Evolutionary conservation across 2,113 vertebrate genomes (phyloP), one percentile per base, ranked within the genome.

Genomic region (Brienomyrus brachyistius): DNA sequence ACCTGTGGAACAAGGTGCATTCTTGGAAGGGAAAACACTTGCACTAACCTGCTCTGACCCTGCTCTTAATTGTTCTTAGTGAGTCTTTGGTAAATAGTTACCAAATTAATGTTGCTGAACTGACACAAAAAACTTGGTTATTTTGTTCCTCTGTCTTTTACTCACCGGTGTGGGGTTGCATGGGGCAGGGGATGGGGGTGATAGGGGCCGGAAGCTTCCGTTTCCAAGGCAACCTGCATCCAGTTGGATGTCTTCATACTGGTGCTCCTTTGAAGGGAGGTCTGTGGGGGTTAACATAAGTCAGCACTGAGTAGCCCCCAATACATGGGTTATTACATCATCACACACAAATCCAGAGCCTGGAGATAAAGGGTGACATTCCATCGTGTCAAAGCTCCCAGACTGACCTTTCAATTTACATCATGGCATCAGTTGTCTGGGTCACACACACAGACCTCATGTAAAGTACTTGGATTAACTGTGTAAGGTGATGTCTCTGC

Each of bases 241-340:
- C 85, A 96, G 91, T 91, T 98, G 97, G 0, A 98, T 96, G 91
- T 98, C 98, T 91, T 98, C 98, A 2, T 98, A 98, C 2, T 97
- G 97, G 89, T 98, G 98, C 91, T 98, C 98, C 92, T 97, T 97
- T 5, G 94, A 92, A 6, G 96, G 96, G 1, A 94, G 95, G 93
- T 98, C 98, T 98, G 94, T 3, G 27, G 70, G 62, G 70, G 31
- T 77, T 77, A 92, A 87, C 27, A 35, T 56, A 27, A 87, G 43
- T 47, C 47, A 85, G 43, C 10, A 87, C 50, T 35, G 31, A 54
- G 51, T 9, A 54, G 50, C 51, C 50, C 48, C 7, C 9, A 54
- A 54, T 21, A 77, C 21, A 54, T 5, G 45, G 62, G 43, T 89
- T 4, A 90, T 21, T 62, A 90, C 88, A 90, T 54, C 87, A 23